Base-by-base conservation (phyloP, 2,888 invertebrate genomes). In the Graphium colonna region DNA sequence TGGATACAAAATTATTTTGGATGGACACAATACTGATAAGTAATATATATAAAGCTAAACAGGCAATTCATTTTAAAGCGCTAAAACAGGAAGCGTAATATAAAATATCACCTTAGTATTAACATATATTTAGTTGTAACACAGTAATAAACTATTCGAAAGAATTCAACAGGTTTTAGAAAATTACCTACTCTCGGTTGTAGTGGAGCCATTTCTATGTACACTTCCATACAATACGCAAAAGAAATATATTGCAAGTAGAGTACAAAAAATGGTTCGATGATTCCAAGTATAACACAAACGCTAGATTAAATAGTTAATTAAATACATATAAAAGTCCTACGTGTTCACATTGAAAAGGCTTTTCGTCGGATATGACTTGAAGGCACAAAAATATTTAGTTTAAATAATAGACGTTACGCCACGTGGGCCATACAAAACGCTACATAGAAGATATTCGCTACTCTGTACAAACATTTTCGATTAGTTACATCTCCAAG, bases 71-170 rank as follows among this genome's bases (percentile, higher is more conserved):
- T 63, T 64, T 67, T 58, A 72, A 70, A 12, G 70, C 69, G 64
- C 43, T 45, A 50, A 41, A 49, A 60, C 66, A 56, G 52, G 55
- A 66, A 63, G 66, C 66, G 62, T 64, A 66, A 58, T 62, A 61
- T 67, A 69, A 73, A 70, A 72, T 73, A 78, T 79, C 75, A 76
- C 79, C 75, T 71, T 72, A 65, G 61, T 66, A 68, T 68, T 72
- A 73, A 71, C 71, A 67, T 72, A 74, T 68, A 63, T 69, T 71
- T 72, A 68, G 60, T 59, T 61, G 68, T 79, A 86, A 86, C 83
- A 81, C 71, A 78, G 78, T 73, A 79, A 88, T 88, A 88, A 86
- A 88, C 86, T 88, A 83, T 88, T 85, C 75, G 75, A 88, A 84
- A 77, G 67, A 68, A 73, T 77, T 80, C 73, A 88, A 88, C 88